Conservation (phyloP, 1,140 invertebrate species). For the Macrotrachela quadricornifera region DNA sequence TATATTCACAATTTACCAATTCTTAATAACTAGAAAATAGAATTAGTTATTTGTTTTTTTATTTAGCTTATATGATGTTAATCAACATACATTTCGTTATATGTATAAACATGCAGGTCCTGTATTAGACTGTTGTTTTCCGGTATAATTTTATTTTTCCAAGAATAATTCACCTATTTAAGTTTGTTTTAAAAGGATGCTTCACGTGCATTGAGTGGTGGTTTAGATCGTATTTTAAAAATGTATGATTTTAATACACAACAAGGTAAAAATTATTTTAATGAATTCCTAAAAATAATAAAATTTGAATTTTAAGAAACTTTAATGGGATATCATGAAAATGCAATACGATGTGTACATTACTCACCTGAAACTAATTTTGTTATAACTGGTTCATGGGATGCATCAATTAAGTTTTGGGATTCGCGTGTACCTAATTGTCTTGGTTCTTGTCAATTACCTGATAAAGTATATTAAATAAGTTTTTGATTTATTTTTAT, state of each 20-base stretch:
- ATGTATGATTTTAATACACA: slow-evolving; percentile 72
- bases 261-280: not conserved
- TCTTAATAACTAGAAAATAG: too few species aligned
- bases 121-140: slow-evolving; percentile 76
- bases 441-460: slow-evolving; percentile 70
- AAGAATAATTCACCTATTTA: too few species aligned
- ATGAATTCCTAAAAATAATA: too few species aligned
- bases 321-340: not conserved
- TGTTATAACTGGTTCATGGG: slow-evolving; percentile 84
- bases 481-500: not conserved
- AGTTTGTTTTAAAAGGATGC: slow-evolving; percentile 34
- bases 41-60: too few species aligned
- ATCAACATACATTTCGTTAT: slow-evolving; percentile 56
- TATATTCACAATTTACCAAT: too few species aligned
- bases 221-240: slow-evolving; percentile 63
- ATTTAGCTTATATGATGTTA: slow-evolving; percentile 64
- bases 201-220: slow-evolving; percentile 9
- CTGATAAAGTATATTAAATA: slow-evolving; percentile 45
- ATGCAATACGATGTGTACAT: slow-evolving; percentile 6
- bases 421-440: slow-evolving; percentile 50
- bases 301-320: not conserved
- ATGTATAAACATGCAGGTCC: slow-evolving; percentile 65
- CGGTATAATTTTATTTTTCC: slow-evolving; percentile 16
- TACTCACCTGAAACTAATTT: slow-evolving; percentile 43
- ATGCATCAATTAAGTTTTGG: slow-evolving; percentile 79